Conservation (phyloP, 2,888 invertebrate species). For the Lasioglossum figueresi region DNA sequence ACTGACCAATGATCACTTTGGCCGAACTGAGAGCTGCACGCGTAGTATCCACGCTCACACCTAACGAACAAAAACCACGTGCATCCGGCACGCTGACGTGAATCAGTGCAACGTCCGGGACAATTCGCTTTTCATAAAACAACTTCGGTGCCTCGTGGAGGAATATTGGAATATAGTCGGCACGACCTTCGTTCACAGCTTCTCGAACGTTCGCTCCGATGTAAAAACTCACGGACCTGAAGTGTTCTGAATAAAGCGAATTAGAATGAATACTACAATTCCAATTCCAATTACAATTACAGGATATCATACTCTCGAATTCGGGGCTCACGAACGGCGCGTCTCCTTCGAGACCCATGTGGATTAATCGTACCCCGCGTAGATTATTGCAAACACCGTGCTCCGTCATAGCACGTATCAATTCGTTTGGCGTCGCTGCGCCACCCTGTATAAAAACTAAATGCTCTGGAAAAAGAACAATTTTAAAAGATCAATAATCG, state of each 20-base stretch:
- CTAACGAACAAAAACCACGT: slow-evolving; percentile 87
- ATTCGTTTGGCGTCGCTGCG: slow-evolving; percentile 86
- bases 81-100: slow-evolving; percentile 86
- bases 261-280: not conserved
- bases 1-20: slow-evolving; percentile 86
- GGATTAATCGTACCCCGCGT: slow-evolving; percentile 85
- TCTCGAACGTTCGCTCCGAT: slow-evolving; percentile 86
- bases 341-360: slow-evolving; percentile 87
- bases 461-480: slow-evolving; percentile 82
- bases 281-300: not conserved
- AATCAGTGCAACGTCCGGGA: slow-evolving; percentile 86
- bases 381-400: slow-evolving; percentile 85
- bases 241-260: slow-evolving; percentile 83
- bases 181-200: slow-evolving; percentile 86
- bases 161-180: slow-evolving; percentile 87
- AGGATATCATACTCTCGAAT: slow-evolving; percentile 84
- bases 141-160: slow-evolving; percentile 87
- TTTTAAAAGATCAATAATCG: not conserved
- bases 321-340: slow-evolving; percentile 85
- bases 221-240: slow-evolving; percentile 87
- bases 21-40: slow-evolving; percentile 86
- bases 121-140: slow-evolving; percentile 85
- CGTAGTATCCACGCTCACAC: slow-evolving; percentile 87
- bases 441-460: slow-evolving; percentile 87
- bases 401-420: slow-evolving; percentile 86